phyloP scores from a whole-genome alignment of 35 echinoderm and acorn worm species.

The Hemicentrotus pulcherrimus region DNA sequence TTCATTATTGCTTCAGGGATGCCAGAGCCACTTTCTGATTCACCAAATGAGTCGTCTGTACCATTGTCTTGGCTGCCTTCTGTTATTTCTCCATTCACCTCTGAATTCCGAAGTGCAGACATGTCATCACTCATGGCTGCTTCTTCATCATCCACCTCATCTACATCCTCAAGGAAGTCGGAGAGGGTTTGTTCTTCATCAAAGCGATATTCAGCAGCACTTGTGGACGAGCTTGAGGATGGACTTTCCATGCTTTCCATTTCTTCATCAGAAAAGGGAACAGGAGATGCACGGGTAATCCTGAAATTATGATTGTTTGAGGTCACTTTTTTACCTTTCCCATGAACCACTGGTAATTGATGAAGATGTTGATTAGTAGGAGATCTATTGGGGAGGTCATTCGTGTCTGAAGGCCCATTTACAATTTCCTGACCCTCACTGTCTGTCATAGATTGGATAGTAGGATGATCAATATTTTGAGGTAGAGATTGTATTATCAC shows the following conservation, averaged over 20 bases:
- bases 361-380: background rate
- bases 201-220: background rate
- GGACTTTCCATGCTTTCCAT: background rate
- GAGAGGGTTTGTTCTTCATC: constrained; percentile 33
- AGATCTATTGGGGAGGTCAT: background rate
- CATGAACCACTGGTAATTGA: background rate
- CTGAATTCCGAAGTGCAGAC: background rate
- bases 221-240: constrained; percentile 18
- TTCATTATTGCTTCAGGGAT: background rate
- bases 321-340: background rate
- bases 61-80: background rate
- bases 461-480: background rate
- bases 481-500: background rate
- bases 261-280: constrained; percentile 30
- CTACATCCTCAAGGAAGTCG: constrained; percentile 2
- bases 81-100: constrained; percentile 12
- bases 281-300: constrained; percentile 19
- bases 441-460: background rate
- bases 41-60: background rate
- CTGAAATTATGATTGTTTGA: constrained; percentile 12
- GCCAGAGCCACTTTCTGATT: background rate
- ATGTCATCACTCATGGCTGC: constrained; percentile 22
- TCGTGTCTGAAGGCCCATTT: background rate
- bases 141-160: constrained; percentile 30
- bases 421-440: background rate